phyloP scores from a whole-genome alignment of 1,140 invertebrate species.

The Alviniconcha marisindica region DNA sequence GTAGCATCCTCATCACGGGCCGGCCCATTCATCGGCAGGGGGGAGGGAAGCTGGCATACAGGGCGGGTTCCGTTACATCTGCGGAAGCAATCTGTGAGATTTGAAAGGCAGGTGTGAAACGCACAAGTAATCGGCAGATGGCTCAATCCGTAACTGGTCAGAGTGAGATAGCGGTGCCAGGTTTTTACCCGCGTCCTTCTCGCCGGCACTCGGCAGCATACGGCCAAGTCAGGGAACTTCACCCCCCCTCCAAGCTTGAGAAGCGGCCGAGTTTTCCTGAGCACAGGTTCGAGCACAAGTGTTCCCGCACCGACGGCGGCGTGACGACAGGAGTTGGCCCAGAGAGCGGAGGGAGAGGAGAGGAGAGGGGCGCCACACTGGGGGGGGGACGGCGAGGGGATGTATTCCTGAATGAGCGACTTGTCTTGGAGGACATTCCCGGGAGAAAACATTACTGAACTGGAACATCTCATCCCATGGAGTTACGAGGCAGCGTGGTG shows the following conservation, averaged over 20 bases:
- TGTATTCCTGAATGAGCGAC: not conserved
- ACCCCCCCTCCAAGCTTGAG: no score
- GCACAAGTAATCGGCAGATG: not conserved
- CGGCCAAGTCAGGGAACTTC: no score
- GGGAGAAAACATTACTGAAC: no score
- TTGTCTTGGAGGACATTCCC: not conserved
- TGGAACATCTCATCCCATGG: no score
- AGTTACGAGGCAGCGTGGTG: no score
- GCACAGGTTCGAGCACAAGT: not conserved
- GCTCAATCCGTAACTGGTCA: no score
- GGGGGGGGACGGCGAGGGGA: not conserved
- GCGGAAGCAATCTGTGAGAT: not conserved
- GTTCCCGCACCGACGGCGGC: not conserved
- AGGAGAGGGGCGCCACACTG: not conserved
- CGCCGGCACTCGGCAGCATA: no score
- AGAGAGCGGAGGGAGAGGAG: not conserved
- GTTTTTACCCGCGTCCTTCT: no score
- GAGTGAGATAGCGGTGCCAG: no score
- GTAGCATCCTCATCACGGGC: not conserved
- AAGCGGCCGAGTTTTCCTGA: no score
- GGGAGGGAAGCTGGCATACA: not conserved
- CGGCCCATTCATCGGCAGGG: not conserved
- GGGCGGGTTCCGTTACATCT: not conserved
- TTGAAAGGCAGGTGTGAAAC: not conserved
- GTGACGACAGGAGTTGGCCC: not conserved